phyloP scores from a whole-genome alignment of 2,888 invertebrate species.

The Eulithis prunata region DNA sequence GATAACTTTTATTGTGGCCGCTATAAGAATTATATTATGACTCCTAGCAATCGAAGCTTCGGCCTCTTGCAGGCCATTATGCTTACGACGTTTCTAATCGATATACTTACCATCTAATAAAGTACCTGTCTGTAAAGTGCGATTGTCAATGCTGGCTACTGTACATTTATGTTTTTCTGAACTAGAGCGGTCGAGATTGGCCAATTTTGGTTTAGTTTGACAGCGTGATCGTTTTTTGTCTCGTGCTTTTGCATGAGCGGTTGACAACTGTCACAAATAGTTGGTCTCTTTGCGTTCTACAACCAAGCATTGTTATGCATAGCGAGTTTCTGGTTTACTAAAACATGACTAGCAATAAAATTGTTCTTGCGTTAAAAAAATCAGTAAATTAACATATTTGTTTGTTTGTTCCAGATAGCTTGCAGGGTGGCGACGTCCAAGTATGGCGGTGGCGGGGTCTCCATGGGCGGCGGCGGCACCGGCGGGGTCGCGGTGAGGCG shows the following conservation, averaged over 20 bases:
- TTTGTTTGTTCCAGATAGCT: constrained; percentile 69
- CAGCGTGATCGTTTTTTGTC: constrained; percentile 20
- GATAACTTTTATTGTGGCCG: no score
- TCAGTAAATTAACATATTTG: constrained; percentile 19
- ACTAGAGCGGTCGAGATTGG: constrained; percentile 26
- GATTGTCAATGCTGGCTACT: constrained; percentile 9
- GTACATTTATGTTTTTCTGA: constrained; percentile 27
- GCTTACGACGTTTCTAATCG: no score
- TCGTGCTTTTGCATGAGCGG: constrained; percentile 17
- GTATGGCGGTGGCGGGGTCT: constrained; percentile 80
- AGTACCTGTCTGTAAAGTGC: constrained; percentile 8
- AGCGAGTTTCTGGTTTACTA: no score
- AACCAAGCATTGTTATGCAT: neutral
- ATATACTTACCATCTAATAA: no score
- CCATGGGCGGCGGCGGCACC: constrained; percentile 70
- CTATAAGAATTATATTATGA: no score
- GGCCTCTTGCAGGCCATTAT: no score
- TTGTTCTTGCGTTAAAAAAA: neutral
- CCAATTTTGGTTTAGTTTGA: constrained; percentile 24
- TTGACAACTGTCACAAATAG: constrained; percentile 3
- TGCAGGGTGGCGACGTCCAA: constrained; percentile 83
- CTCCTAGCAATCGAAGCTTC: no score
- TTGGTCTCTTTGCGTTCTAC: neutral
- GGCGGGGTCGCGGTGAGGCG: constrained; percentile 75
- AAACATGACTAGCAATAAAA: no score